phyloP scores from a whole-genome alignment of 2,888 invertebrate species.

The Palloptera scutellata region DNA sequence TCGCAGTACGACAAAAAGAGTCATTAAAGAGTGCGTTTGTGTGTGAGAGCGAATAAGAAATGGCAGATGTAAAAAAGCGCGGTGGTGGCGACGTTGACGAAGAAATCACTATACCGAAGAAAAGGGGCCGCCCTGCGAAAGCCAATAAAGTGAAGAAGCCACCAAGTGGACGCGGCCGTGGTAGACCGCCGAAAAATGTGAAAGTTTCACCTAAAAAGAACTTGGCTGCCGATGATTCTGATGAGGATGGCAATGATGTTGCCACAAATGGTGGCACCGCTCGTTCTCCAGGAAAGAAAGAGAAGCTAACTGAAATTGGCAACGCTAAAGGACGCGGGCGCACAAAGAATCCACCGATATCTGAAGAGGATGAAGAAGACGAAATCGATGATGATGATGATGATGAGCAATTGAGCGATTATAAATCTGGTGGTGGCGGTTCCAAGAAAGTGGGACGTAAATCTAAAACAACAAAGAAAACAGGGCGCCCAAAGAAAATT shows the following conservation, averaged over 20 bases:
- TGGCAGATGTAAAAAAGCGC: slow-evolving; percentile 37
- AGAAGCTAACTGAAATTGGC: slow-evolving; percentile 25
- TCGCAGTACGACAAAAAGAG: not conserved
- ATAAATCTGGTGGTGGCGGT: slow-evolving; percentile 31
- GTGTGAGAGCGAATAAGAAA: slow-evolving; percentile 18
- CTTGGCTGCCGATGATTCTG: slow-evolving; percentile 34
- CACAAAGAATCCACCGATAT: slow-evolving; percentile 41
- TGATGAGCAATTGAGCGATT: slow-evolving; percentile 17
- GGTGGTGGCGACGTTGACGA: slow-evolving; percentile 31
- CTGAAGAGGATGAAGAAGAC: slow-evolving; percentile 25
- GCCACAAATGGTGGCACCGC: slow-evolving; percentile 28
- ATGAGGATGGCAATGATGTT: slow-evolving; percentile 37
- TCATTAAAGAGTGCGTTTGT: too few species aligned
- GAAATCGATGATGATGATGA: slow-evolving; percentile 33
- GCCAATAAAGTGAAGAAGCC: slow-evolving; percentile 38
- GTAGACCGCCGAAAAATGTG: slow-evolving; percentile 43
- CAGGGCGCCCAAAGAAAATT: slow-evolving; percentile 48
- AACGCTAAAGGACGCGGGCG: slow-evolving; percentile 52
- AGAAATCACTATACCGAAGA: slow-evolving; percentile 46
- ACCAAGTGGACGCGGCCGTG: slow-evolving; percentile 42
- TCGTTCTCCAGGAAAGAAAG: slow-evolving; percentile 30
- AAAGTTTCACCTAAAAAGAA: slow-evolving; percentile 23
- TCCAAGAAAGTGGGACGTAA: slow-evolving; percentile 21
- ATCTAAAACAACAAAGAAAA: slow-evolving; percentile 22
- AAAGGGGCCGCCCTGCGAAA: slow-evolving; percentile 53